Percentiles rank a stretch among this genome's conserved stretches.
phyloP scores from a whole-genome alignment of 2,797 vertebrate species.

The Triplophysa yarkandensis region DNA sequence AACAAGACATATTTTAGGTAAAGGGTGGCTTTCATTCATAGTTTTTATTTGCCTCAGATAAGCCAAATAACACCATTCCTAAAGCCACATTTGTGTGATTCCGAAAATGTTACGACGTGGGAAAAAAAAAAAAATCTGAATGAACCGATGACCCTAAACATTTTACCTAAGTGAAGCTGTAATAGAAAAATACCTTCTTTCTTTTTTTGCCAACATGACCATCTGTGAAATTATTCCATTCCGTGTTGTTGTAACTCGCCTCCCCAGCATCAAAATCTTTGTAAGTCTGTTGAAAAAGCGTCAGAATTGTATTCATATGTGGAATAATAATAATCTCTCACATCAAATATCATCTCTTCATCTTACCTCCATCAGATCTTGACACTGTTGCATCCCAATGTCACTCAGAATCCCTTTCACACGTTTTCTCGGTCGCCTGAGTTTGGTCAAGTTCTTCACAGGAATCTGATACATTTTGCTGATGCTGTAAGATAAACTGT shows the following conservation, averaged over 20 bases:
- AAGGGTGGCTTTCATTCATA: no score
- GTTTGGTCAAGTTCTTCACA: conserved; percentile 84
- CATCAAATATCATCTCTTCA: neutral
- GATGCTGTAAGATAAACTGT: conserved; percentile 56
- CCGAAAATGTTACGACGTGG: no score
- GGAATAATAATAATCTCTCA: no score
- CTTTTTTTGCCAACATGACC: conserved; percentile 74
- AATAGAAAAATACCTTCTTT: conserved; percentile 60
- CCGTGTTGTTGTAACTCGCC: conserved; percentile 80
- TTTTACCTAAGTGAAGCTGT: neutral
- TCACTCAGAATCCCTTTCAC: conserved; percentile 85
- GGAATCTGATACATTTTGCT: conserved; percentile 88
- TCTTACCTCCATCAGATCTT: conserved; percentile 61
- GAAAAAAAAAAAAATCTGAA: no score
- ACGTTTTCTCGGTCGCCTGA: conserved; percentile 84
- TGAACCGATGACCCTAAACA: no score
- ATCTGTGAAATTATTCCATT: conserved; percentile 84
- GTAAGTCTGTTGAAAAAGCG: conserved; percentile 74
- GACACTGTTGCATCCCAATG: conserved; percentile 83
- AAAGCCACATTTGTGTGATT: no score
- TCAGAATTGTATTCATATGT: no score
- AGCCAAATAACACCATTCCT: no score
- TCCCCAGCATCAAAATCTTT: conserved; percentile 82
- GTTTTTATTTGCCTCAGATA: no score
- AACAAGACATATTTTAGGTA: no score